phyloP scores from a whole-genome alignment of 2,888 invertebrate genomes.

The Diarsia dahlii region DNA sequence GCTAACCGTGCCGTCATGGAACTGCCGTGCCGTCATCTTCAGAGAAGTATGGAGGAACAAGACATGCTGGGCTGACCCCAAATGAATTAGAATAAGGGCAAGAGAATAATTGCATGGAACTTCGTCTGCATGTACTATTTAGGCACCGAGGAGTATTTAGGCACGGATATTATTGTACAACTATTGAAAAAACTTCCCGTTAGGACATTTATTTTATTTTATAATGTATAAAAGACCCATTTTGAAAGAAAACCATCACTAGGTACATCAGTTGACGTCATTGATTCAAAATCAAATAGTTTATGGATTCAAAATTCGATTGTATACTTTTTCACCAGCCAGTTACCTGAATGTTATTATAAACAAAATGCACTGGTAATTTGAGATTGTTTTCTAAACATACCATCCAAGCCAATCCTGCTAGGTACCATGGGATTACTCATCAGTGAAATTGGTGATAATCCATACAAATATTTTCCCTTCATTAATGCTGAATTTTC shows the following conservation, averaged over 20 bases:
- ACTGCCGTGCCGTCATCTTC: too few relatives aligned
- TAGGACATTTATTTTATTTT: background rate
- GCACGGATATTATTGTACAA: background rate
- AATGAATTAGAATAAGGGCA: background rate
- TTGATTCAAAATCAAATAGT: background rate
- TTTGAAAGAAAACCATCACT: background rate
- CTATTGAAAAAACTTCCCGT: background rate
- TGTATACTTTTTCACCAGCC: background rate
- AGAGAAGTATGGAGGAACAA: background rate
- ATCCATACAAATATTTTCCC: background rate
- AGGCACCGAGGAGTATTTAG: background rate
- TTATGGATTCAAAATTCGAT: conserved; percentile 4
- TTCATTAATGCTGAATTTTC: background rate
- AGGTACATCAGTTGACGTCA: background rate
- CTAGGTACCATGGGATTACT: background rate
- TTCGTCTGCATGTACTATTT: background rate
- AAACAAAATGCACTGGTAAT: background rate
- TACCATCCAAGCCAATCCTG: background rate
- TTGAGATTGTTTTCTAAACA: background rate
- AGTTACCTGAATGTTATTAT: background rate
- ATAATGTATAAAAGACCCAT: background rate
- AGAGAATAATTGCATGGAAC: background rate
- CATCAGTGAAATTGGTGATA: background rate
- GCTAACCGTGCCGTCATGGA: too few relatives aligned
- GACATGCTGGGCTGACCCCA: background rate